Evolutionary conservation across 2,113 vertebrate species (phyloP).

Genomic region (Hippocampus mohnikei): DNA sequence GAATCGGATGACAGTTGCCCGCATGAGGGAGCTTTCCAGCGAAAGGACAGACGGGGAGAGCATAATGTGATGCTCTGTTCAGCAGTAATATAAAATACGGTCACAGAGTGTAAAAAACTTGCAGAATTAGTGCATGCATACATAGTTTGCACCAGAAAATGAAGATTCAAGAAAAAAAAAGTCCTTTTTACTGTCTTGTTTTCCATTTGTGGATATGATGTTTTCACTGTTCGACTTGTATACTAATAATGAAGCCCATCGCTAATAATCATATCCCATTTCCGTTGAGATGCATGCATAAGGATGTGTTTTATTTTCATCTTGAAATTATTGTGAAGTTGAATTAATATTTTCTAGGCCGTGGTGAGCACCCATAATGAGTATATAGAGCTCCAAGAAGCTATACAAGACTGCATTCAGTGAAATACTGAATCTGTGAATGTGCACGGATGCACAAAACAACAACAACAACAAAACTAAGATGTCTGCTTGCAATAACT

Average conservation of each 20-base stretch:
- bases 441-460: background rate
- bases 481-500: background rate
- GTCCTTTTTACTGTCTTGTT: background rate
- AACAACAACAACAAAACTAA: background rate
- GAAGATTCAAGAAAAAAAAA: background rate
- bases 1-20: conserved; percentile 54
- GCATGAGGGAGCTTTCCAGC: conserved; percentile 61
- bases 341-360: background rate
- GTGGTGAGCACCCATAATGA: conserved; percentile 3
- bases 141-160: background rate
- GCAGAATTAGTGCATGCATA: background rate
- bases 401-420: conserved; percentile 13
- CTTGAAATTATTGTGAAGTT: background rate
- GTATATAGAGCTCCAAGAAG: background rate
- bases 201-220: background rate
- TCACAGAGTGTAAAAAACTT: background rate
- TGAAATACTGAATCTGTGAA: background rate
- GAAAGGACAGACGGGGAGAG: conserved; percentile 58
- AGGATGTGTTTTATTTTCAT: background rate
- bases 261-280: background rate
- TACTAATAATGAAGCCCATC: background rate
- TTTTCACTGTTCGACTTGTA: background rate
- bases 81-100: conserved; percentile 27
- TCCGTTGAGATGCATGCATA: background rate
- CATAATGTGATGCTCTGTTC: conserved; percentile 39